phyloP scores from a whole-genome alignment of 2,888 invertebrate species.

The Caenorhabditis doughertyi region DNA sequence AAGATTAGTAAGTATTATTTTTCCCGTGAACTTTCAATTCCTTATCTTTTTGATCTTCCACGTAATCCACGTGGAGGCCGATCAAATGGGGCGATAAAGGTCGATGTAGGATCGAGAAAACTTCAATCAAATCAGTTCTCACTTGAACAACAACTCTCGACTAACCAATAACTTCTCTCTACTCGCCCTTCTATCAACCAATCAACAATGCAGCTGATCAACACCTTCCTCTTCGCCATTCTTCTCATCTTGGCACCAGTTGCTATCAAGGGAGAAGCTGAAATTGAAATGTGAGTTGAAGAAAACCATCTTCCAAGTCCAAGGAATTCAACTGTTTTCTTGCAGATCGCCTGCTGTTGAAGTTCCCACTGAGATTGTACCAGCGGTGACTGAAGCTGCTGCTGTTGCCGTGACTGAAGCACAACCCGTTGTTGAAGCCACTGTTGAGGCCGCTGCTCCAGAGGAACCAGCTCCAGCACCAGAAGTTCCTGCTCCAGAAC shows the following conservation, averaged over 20 bases:
- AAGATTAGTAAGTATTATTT: neutral
- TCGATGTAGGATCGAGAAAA: slow-evolving; percentile 22
- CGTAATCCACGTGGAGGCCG: slow-evolving; percentile 33
- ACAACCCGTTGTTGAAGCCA: neutral
- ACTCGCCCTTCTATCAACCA: slow-evolving; percentile 6
- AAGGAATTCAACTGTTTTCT: neutral
- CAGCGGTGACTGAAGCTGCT: neutral
- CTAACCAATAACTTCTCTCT: slow-evolving; percentile 14
- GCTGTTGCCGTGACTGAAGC: neutral
- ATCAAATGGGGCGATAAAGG: slow-evolving; percentile 21
- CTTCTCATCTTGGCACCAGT: slow-evolving; percentile 17
- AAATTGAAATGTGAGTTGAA: neutral
- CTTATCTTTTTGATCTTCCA: slow-evolving; percentile 17
- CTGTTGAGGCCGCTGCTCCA: neutral
- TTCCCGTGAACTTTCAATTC: neutral
- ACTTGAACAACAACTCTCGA: slow-evolving; percentile 21
- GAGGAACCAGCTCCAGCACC: neutral
- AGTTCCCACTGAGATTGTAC: too few species aligned
- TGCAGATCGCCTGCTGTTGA: neutral
- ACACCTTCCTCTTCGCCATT: slow-evolving; percentile 8
- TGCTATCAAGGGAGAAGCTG: neutral
- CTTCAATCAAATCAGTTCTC: slow-evolving; percentile 22
- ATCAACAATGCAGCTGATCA: slow-evolving; percentile 22
- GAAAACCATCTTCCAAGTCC: neutral
- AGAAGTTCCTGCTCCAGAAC: neutral